These are phyloP conservation scores for Ramphastos sulfuratus DNA, from an alignment of 2,113 vertebrate genomes.

Conservation along the genomic window DNA sequence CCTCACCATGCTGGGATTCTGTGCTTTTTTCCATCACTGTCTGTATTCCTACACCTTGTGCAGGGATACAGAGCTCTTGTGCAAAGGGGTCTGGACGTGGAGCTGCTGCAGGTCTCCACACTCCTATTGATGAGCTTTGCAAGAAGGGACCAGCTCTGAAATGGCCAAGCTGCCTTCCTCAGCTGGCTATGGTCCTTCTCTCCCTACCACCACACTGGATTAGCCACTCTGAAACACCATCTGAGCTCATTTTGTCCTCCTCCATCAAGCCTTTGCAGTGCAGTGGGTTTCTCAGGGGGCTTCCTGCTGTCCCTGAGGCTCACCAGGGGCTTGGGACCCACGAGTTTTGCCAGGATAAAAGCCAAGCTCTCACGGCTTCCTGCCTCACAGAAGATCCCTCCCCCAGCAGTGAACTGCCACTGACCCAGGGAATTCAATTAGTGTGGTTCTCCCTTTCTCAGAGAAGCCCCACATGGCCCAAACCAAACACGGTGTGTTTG, in stretches of 20 bases:
- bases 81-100: neutral
- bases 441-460: slow-evolving; percentile 45
- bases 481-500: slow-evolving; percentile 47
- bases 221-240: neutral
- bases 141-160: neutral
- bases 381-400: neutral
- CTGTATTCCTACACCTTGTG: neutral
- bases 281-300: neutral
- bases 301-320: neutral
- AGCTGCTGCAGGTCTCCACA: neutral
- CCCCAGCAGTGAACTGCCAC: slow-evolving; percentile 33
- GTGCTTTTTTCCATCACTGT: neutral
- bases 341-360: neutral
- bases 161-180: neutral
- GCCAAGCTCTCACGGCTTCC: neutral
- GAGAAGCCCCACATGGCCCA: slow-evolving; percentile 67
- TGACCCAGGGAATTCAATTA: slow-evolving; percentile 70
- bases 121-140: neutral
- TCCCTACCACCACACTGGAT: neutral
- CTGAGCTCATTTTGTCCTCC: neutral
- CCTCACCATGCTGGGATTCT: too few relatives aligned
- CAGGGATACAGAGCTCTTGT: neutral
- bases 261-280: neutral
- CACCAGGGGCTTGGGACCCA: neutral
- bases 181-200: neutral